Evolutionary conservation across 2,797 vertebrate genomes (phyloP), one percentile per base, ranked within the genome.

Genomic region (Gadopsis bispinosus): DNA sequence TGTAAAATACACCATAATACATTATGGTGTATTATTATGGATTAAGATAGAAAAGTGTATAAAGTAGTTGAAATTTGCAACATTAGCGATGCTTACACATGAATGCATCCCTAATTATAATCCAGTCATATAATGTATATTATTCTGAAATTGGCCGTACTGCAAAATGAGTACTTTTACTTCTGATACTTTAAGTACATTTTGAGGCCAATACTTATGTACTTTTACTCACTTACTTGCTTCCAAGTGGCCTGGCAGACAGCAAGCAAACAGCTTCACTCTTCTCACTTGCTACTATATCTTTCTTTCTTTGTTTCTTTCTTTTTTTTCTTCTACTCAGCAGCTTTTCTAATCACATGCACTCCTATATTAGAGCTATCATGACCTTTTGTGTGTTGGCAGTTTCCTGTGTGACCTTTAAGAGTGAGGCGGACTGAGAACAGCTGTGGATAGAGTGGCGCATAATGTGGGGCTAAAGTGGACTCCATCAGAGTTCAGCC

Each of bases 361-460:
- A 26, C 75, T 88, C 81, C 83, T 77, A 87, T 91, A 88, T 93
- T 91, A 92, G 87, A 93, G 86, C 87, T 88, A 92, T 88, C 88
- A 82, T 91, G 91, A 94, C 94, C 93, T 95, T 94, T 95, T 74
- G 88, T 90, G 86, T 88, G 90, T 91, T 93, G 90, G 91, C 92
- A 94, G 89, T 88, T 94, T 91, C 84, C 84, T 77, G 53, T 37
- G 61, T 92, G 91, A 92, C 92, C 95, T 95, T 95, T 94, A 88
- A 89, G 79, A 89, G 82, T 79, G 86, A 89, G 73, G 83, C 88
- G 66, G 87, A 85, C 84, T 82, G 84, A 80, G 88, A 90, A 87
- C 91, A 88, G 89, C 88, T 89, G 91, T 85, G 87, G 85, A 89
- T 91, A 43, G 89, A 92, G 87, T 86, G 87, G 85, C 89, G 86